Base-by-base conservation (phyloP, 2,888 invertebrate species). In the Himalopsyche japonica region DNA sequence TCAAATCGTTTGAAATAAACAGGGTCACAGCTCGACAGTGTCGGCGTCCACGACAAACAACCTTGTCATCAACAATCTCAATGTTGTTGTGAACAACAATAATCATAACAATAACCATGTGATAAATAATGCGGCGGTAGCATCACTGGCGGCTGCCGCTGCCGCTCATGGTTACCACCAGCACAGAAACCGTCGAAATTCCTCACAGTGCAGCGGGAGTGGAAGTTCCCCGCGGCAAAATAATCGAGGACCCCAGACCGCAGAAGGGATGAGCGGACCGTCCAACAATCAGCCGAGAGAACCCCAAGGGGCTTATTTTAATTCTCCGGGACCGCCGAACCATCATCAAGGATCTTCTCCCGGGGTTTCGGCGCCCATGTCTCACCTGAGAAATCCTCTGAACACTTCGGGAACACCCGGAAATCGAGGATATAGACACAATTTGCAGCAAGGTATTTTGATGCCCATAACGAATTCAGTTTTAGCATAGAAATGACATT, bases 71-170 rank as follows among this genome's bases (percentile, higher is more conserved):
- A 92, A 92, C 90, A 92, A 91, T 87, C 88, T 92, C 82, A 92
- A 91, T 88, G 92, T 92, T 88, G 92, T 92, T 87, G 93, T 91
- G 81, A 92, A 92, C 89, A 92, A 93, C 91, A 91, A 93, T 89
- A 91, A 93, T 88, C 91, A 93, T 88, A 91, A 92, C 89, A 91
- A 93, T 90, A 91, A 92, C 89, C 92, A 93, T 85, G 91, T 92
- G 34, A 90, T 93, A 87, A 92, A 93, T 89, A 91, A 92, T 89
- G 92, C 92, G 86, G 91, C 92, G 80, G 92, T 92, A 18, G 92
- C 92, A 1, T 91, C 92, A 0, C 89, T 92, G 77, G 92, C 92
- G 1, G 92, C 92, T 12, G 92, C 92, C 6, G 92, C 92, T 0
- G 92, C 92, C 2, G 92, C 92, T 0, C 92, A 92, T 83, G 91